Percentiles rank a stretch among this genome's conserved stretches.
These are phyloP conservation scores for Salpingus planirostris DNA, from an alignment of 2,888 invertebrate genomes.

Conservation along the genomic window DNA sequence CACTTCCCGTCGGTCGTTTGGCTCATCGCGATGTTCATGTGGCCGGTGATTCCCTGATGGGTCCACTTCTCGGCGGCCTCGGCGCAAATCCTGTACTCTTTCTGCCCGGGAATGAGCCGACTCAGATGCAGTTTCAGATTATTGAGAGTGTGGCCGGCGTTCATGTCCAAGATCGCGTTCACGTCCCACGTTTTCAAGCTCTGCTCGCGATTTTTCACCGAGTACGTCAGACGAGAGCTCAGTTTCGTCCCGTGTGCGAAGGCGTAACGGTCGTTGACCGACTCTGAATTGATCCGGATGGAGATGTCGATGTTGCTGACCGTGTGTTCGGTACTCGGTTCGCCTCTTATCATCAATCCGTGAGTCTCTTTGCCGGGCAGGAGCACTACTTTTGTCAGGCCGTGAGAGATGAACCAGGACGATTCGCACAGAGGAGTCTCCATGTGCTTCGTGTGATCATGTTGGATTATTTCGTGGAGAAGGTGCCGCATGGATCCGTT, in stretches of 20 bases:
- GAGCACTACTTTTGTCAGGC: too few relatives aligned
- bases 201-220: conserved; percentile 29
- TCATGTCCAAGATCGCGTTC: conserved; percentile 26
- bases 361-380: conserved; percentile 15
- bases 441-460: conserved; percentile 4
- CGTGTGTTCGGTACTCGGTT: conserved; percentile 15
- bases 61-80: conserved; percentile 31
- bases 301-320: conserved; percentile 30
- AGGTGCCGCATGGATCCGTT: conserved; percentile 4
- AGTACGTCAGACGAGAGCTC: conserved; percentile 26
- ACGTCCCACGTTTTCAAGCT: conserved; percentile 33
- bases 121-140: conserved; percentile 29
- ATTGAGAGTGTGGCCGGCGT: conserved; percentile 28
- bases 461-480: conserved; percentile 1
- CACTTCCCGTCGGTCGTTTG: conserved; percentile 31
- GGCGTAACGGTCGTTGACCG: conserved; percentile 13
- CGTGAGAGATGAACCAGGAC: too few relatives aligned
- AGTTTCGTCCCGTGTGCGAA: conserved; percentile 21
- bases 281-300: conserved; percentile 24
- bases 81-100: conserved; percentile 36
- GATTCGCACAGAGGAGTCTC: conserved; percentile 11
- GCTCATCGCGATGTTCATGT: conserved; percentile 30
- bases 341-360: conserved; percentile 14
- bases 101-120: conserved; percentile 29
- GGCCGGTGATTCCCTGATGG: conserved; percentile 27